These are phyloP conservation scores for Netelia melanura DNA, from an alignment of 2,888 invertebrate species.

Conservation along the genomic window DNA sequence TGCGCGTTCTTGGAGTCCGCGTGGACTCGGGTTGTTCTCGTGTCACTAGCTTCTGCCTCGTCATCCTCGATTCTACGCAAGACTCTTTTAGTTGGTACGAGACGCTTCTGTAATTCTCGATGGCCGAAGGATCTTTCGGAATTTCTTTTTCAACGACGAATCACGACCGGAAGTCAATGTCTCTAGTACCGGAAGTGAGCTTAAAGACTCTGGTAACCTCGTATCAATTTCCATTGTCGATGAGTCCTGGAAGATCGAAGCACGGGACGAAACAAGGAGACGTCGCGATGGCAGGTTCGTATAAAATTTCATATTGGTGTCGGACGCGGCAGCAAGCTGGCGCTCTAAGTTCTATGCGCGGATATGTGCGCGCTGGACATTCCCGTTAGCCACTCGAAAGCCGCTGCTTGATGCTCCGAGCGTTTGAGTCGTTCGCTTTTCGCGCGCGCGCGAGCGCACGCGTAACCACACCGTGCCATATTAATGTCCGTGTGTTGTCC, in stretches of 20 bases:
- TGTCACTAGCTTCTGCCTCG: too few species aligned
- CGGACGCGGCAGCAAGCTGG: conserved; percentile 22
- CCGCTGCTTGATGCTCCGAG: conserved; percentile 36
- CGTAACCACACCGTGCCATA: conserved; percentile 7
- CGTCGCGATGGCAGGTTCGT: not conserved
- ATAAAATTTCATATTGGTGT: conserved; percentile 30
- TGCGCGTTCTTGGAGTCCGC: too few species aligned
- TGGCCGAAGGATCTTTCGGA: too few species aligned
- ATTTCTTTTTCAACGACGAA: too few species aligned
- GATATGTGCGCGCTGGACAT: conserved; percentile 36
- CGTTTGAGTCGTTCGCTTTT: conserved; percentile 44
- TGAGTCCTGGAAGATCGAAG: too few species aligned
- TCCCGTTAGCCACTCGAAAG: conserved; percentile 55
- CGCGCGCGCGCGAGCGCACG: conserved; percentile 39
- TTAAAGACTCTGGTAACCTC: not conserved
- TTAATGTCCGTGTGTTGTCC: conserved; percentile 1
- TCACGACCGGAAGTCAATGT: not conserved
- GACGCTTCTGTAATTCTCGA: too few species aligned
- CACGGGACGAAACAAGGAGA: too few species aligned
- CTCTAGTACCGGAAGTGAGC: not conserved
- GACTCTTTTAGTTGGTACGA: too few species aligned
- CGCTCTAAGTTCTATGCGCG: conserved; percentile 24
- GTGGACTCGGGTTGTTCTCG: too few species aligned
- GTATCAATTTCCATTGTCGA: too few species aligned
- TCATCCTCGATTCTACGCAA: too few species aligned